Evolutionary conservation across 2,888 invertebrate species (phyloP), one percentile per base, ranked within the genome.

Genomic region (Diploptera punctata): DNA sequence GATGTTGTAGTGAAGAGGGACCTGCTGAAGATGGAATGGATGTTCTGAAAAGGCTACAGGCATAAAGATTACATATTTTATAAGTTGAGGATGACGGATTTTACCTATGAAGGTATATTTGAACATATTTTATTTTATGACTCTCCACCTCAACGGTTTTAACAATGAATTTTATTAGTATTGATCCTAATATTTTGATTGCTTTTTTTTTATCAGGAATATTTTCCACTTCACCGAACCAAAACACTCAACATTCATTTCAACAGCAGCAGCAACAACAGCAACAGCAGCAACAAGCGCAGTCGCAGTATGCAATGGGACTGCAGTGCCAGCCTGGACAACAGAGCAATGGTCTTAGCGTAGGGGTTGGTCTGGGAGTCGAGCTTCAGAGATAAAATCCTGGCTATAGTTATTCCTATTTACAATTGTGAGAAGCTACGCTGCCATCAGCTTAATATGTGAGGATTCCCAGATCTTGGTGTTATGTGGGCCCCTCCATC

Each of bases 231-330:
- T 76, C 83, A 3, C 83, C 83, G 54, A 82, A 80, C 73, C 83
- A 83, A 73, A 82, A 82, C 70, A 81, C 81, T 18, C 77, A 81
- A 79, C 84, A 78, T 83, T 88, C 73, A 84, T 86, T 77, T 86
- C 80, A 81, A 73, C 81, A 81, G 76, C 81, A 80, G 74, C 77
- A 80, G 73, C 79, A 73, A 72, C 79, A 75, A 73, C 81, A 83
- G 76, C 80, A 82, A 76, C 80, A 82, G 77, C 47, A 47, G 18
- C 65, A 24, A 18, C 65, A 65, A 13, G 10, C 47, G 18, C 65
- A 65, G 47, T 19, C 44, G 2, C 65, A 65, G 47, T 47, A 65
- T 26, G 21, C 69, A 7, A 13, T 69, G 24, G 69, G 69, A 44
- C 60, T 69, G 44, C 69, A 69, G 29, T 69, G 60, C n/a, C 70